Base-by-base conservation (phyloP, 1,140 invertebrate species). In the Nixonia krombeini region DNA sequence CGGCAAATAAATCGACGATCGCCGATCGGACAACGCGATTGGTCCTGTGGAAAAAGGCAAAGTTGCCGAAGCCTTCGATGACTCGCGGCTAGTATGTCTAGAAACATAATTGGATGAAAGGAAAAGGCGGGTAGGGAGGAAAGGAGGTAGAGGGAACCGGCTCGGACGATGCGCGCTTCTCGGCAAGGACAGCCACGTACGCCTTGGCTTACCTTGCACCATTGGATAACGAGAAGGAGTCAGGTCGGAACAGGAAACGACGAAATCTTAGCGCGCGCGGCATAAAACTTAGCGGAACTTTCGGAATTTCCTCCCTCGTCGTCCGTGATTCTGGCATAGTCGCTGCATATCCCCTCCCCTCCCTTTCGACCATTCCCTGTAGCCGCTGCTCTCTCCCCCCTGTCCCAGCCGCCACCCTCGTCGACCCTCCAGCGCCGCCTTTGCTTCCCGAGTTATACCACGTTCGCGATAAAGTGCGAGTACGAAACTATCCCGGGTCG, bases 211-310 rank as follows among this genome's bases (percentile, higher is more conserved):
- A 49, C 46, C 46, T 49, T 49, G 46, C 46, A 49, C 38, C 46
- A 49, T 49, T 49, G 31, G 46, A 49, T 49, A 49, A 49, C 31
- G 46, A 49, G 46, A 25, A 26, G 33, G 33, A 45, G 42, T 45
- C 42, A 29, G 26, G 25, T 12, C 25, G 25, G 42, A 15, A 25
- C 31, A 31, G 31, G 46, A 49, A 49, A 49, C 31, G 46, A 35
- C 46, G 10, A 31, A 49, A 49, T 49, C 46, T 49, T 49, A 37
- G 46, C 46, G 46, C 46, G 46, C 46, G 46, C 18, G 46, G 46
- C 46, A 49, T 49, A 49, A 49, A 49, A 49, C 46, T 49, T 47
- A 47, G 46, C 33, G 31, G 33, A 38, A 18, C 46, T 49, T 49
- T 38, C 46, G 31, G 46, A 21, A 49, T 49, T 37, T 29, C 28